These are phyloP conservation scores for Sylvicola fuscatus DNA, from an alignment of 2,888 invertebrate species.

Conservation along the genomic window DNA sequence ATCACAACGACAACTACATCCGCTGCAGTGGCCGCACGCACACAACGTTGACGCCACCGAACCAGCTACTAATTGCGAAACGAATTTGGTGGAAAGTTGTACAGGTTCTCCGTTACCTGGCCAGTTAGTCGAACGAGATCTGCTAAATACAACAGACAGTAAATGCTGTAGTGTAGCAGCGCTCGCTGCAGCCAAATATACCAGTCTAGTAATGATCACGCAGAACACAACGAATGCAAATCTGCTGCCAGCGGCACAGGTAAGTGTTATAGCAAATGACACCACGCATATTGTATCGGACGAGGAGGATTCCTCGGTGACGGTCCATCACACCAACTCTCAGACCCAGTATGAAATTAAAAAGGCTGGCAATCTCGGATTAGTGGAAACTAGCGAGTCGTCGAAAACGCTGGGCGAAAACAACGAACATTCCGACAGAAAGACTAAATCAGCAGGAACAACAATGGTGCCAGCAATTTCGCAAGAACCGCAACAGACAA, in stretches of 20 bases:
- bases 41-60: conserved; percentile 18
- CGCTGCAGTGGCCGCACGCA: not conserved
- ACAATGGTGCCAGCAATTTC: no score
- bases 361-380: no score
- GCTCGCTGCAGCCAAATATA: conserved; percentile 43
- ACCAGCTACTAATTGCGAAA: conserved; percentile 12
- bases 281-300: conserved; percentile 46
- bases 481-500: no score
- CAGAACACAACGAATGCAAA: conserved; percentile 34
- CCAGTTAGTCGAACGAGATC: not conserved
- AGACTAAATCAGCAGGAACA: no score
- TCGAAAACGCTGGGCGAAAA: no score
- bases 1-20: not conserved
- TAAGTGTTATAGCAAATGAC: conserved; percentile 55
- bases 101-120: not conserved
- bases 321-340: conserved; percentile 43
- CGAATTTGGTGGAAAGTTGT: conserved; percentile 1
- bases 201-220: conserved; percentile 79
- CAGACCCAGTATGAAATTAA: conserved; percentile 25
- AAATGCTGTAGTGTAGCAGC: conserved; percentile 2
- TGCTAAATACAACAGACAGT: not conserved
- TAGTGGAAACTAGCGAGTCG: no score
- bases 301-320: conserved; percentile 26
- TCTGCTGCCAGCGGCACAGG: conserved; percentile 30
- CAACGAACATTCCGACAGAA: no score